These are phyloP conservation scores for Sphenopsis melanotis DNA, from an alignment of 2,797 vertebrate species.

Conservation along the genomic window DNA sequence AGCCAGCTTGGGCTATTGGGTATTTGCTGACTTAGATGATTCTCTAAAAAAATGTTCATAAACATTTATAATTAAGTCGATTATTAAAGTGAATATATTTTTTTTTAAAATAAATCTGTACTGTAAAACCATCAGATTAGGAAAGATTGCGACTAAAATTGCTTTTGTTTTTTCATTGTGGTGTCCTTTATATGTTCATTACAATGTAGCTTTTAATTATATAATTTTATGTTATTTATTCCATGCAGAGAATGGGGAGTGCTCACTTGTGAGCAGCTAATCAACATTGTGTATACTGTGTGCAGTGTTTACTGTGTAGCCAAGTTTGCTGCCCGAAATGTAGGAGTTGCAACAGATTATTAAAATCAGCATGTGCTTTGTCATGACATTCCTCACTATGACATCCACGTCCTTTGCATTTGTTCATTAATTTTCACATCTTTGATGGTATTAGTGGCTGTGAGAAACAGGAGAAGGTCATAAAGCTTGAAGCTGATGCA, in stretches of 20 bases:
- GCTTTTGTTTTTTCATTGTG: not conserved
- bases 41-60: not conserved
- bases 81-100: not conserved
- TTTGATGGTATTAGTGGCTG: not conserved
- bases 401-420: not conserved
- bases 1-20: not conserved
- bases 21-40: not conserved
- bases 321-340: not conserved
- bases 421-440: not conserved
- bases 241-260: not conserved
- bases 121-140: not conserved
- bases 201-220: not conserved
- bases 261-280: not conserved
- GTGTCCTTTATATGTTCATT: not conserved
- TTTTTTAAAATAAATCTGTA: not conserved
- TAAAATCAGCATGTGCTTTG: not conserved
- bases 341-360: not conserved
- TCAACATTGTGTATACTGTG: fast-evolving
- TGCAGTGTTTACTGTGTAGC: not conserved
- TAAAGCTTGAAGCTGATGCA: not conserved
- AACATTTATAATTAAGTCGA: not conserved
- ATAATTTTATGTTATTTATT: not conserved
- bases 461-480: not conserved
- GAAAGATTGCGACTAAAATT: not conserved
- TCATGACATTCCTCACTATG: not conserved